Base-by-base conservation (phyloP, 2,888 invertebrate species). In the Platyscelio sp. region DNA sequence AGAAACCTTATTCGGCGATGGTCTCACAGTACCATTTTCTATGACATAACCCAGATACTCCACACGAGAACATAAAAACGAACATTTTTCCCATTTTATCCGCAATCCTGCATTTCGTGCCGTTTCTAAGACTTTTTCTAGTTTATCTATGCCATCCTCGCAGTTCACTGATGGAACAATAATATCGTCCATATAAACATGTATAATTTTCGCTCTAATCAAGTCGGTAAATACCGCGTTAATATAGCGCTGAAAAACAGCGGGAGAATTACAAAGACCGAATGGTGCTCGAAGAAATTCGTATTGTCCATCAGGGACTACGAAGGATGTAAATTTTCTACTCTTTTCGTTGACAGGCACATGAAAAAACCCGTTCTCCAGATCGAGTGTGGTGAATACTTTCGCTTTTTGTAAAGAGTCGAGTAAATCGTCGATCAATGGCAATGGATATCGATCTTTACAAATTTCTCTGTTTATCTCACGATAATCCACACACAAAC, bases 401-500 rank as follows among this genome's bases (percentile, higher is more conserved):
- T 38, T 60, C 1, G 51, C 49, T 4, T 22, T 40, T 7, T 51
- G 61, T 20, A 74, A 46, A 2, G 24, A 2, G 18, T 74, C 63
- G 11, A 74, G 7, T n/a, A 33, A 20, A 13, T 74, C 61, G 7
- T 74, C 74, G 1, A 74, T 74, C 4, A 74, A 20, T 0, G 61
- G 61, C 5, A 74, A 15, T 0, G 61, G 74, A 43, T 79, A 79
- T 7, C 70, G 72, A 56, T 92, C 90, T 6, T 90, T 90, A 0
- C 89, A 77, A 0, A 92, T 93, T 15, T 43, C 49, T 13, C 18
- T 11, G 76, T 93, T 93, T 1, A 93, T 33, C 6, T 27, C 20
- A 2, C 92, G 24, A 33, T 49, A 72, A 33, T 72, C 72, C 1
- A 72, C 49, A 15, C 72, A 72, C 6, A 74, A 38, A 5, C 61